phyloP scores from a whole-genome alignment of 2,888 invertebrate genomes.

The Colletes collaris region DNA sequence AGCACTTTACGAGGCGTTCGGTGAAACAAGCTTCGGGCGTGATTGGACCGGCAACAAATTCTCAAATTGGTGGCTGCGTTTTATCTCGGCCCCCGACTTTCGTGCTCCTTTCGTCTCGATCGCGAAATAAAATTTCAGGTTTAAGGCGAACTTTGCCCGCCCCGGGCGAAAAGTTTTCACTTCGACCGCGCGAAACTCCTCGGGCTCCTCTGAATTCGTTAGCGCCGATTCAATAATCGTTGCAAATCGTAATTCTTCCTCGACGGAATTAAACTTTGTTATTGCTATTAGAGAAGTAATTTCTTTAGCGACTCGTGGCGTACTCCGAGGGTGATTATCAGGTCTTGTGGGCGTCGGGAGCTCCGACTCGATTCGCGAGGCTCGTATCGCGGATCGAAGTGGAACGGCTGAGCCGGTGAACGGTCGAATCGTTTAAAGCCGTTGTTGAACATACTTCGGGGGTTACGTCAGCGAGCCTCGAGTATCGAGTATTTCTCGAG shows the following conservation, averaged over 20 bases:
- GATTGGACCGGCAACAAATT: slow-evolving; percentile 34
- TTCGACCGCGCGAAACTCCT: no score
- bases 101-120: neutral
- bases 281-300: no score
- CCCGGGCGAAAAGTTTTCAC: no score
- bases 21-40: slow-evolving; percentile 6
- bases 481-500: slow-evolving; percentile 47
- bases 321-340: no score
- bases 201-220: no score
- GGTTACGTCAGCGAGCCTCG: slow-evolving; percentile 53
- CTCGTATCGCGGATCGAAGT: neutral
- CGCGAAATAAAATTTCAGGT: neutral
- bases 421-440: slow-evolving; percentile 42
- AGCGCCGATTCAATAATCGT: no score
- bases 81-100: no score
- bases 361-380: neutral
- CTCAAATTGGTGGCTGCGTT: neutral
- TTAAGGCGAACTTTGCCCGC: no score
- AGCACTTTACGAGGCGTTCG: slow-evolving; percentile 22
- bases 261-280: no score
- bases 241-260: no score
- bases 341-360: neutral
- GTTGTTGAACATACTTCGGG: slow-evolving; percentile 48
- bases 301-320: no score
- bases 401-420: slow-evolving; percentile 39